Base-by-base conservation (phyloP, 2,888 invertebrate species). In the Dicroscelio sp. region DNA sequence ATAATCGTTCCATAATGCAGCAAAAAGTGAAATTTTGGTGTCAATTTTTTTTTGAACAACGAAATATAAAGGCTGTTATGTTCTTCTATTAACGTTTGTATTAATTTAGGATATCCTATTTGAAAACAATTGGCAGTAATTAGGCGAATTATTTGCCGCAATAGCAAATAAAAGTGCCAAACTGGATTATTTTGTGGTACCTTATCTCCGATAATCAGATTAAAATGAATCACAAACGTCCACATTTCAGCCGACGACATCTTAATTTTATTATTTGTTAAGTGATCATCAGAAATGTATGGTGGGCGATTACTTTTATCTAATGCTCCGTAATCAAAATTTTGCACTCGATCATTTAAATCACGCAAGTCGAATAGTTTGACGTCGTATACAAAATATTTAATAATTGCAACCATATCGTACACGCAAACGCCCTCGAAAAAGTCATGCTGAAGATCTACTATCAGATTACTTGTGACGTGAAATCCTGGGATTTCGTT, bases 181-280 rank as follows among this genome's bases (percentile, higher is more conserved):
- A 86, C 82, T 33, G 38, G 33, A 79, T 93, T 82, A 65, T 88
- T 65, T 82, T 88, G 67, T 3, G 79, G 83, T 2, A 93, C 58
- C 55, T 67, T 38, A 67, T 90, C 83, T 48, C 91, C 92, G 30
- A 93, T 71, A 33, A 93, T 79, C 14, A 91, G 12, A 52, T 82
- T 85, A 52, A 93, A 93, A 76, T 92, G 30, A 27, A 82, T 60
- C n/a, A 92, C 79, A 86, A 93, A 89, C 17, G 78, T 75, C 79
- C 73, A 82, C 87, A 90, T 92, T 89, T 93, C 92, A 6, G 88
- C 60, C 12, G 91, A 80, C 6, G 88, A 88, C 88, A 92, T 91
- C 76, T 83, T 83, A 8, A 76, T 30, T 12, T 75, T n/a, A 60
- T 76, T 60, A 23, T 75, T 65, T 83, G 91, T 84, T 20, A 84